These are phyloP conservation scores for Nysson spinosus DNA, from an alignment of 2,888 invertebrate species.

Conservation along the genomic window DNA sequence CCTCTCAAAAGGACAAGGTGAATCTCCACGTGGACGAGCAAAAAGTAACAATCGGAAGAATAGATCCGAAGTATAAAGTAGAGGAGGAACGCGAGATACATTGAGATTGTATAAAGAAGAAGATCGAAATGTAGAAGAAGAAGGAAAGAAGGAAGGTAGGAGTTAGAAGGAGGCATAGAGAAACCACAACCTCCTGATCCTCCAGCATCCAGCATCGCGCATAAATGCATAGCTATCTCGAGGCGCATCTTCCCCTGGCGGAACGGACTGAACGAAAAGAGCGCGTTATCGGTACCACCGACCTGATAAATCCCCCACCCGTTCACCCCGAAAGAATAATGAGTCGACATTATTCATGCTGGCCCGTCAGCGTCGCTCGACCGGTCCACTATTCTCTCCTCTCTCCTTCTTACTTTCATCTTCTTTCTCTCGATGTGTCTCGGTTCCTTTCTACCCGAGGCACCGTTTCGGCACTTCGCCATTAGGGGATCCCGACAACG, in stretches of 20 bases:
- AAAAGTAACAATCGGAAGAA: constrained; percentile 6
- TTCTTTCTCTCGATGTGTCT: constrained; percentile 21
- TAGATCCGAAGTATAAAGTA: constrained; percentile 10
- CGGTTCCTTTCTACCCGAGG: constrained; percentile 8
- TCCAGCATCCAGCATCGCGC: constrained; percentile 56
- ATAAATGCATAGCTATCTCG: constrained; percentile 72
- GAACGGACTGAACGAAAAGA: constrained; percentile 68
- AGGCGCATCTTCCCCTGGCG: constrained; percentile 65
- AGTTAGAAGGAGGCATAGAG: constrained; percentile 24
- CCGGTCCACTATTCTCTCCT: constrained; percentile 44
- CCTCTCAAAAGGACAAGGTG: constrained; percentile 9
- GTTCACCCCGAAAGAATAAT: constrained; percentile 73
- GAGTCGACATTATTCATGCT: constrained; percentile 73
- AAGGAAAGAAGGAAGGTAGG: not conserved
- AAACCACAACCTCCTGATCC: constrained; percentile 30
- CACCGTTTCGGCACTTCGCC: constrained; percentile 55
- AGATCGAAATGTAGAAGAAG: not conserved
- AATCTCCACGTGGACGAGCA: not conserved
- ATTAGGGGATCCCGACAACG: constrained; percentile 55
- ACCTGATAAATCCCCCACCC: constrained; percentile 73
- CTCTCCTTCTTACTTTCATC: constrained; percentile 24
- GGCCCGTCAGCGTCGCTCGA: constrained; percentile 64
- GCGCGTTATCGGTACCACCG: constrained; percentile 70
- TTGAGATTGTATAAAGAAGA: constrained; percentile 12
- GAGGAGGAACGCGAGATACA: constrained; percentile 14